Conservation (phyloP, 1,140 invertebrate genomes). For the Gonioctena quinquepunctata region DNA sequence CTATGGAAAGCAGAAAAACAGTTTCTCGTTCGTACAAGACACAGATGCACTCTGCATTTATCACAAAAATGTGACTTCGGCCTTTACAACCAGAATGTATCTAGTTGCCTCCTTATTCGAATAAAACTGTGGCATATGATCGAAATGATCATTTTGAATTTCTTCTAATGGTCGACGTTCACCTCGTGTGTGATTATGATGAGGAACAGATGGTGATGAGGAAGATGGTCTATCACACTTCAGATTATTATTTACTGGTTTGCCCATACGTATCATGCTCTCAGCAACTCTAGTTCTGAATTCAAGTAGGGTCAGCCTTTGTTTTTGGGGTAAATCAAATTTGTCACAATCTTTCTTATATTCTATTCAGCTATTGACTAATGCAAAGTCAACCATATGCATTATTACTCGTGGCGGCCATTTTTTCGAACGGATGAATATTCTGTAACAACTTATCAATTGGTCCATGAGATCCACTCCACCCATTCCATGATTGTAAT, state of each 20-base stretch:
- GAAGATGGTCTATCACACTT: neutral
- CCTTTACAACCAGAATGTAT: too few species aligned
- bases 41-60: too few species aligned
- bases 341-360: conserved; percentile 7
- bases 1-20: too few species aligned
- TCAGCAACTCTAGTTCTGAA: neutral
- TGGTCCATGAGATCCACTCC: conserved; percentile 18
- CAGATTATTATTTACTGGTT: neutral
- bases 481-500: conserved; percentile 24
- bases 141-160: too few species aligned
- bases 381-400: conserved; percentile 11
- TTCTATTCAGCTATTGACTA: conserved; percentile 18
- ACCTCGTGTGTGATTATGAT: too few species aligned
- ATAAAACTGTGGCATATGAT: too few species aligned
- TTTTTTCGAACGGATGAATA: conserved; percentile 21
- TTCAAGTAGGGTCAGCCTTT: neutral
- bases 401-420: conserved; percentile 14
- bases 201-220: neutral
- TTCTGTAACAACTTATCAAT: conserved; percentile 17
- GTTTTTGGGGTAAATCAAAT: neutral
- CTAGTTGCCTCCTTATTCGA: too few species aligned
- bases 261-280: neutral
- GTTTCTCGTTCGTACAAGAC: too few species aligned
- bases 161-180: too few species aligned
- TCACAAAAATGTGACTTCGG: too few species aligned